Evolutionary conservation across 2,113 vertebrate species (phyloP), one percentile per base, ranked within the genome.

Genomic region (Eurystomus gularis): DNA sequence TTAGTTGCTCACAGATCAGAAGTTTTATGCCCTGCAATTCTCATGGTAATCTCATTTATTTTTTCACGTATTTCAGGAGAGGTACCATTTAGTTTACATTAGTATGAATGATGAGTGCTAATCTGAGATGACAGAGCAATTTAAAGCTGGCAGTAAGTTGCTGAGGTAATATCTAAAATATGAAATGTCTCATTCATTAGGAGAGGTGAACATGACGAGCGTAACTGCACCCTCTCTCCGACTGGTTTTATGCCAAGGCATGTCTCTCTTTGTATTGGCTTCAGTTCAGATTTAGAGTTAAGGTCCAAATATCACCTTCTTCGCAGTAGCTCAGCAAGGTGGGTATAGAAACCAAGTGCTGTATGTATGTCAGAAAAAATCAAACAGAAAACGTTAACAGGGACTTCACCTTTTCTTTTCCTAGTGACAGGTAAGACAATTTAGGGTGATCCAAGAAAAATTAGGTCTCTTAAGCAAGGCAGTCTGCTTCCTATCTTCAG

Each of bases 111-210:
- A 93, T 82, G 92, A 94, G 72, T 57, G 52, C 72, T 96, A 94
- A 95, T 92, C 92, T 82, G 82, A 92, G 82, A 75, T 84, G 94
- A 91, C 95, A 96, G 86, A 84, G 54, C 82, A 93, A 93, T 92
- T 96, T 94, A 78, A 66, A 96, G 40, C 72, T 88, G 92, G 92
- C 92, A 80, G 61, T 68, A 86, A 75, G 58, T 64, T 86, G 76
- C 90, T 83, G 92, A 88, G 76, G 90, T 73, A 86, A 78, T 92
- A 92, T 52, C 79, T 94, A 29, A 92, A 93, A 65, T 68, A 65
- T 69, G 86, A 94, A 88, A 91, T 57, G 48, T 92, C 90, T 90
- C 88, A 70, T 95, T 94, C 2, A 0, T 93, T 94, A 86, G 82
- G 44, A 88, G 60, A 82, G 88, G 79, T 86, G 86, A 91, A 86